Base-by-base conservation (phyloP, 2,797 vertebrate species). In the Gadopsis marmoratus region DNA sequence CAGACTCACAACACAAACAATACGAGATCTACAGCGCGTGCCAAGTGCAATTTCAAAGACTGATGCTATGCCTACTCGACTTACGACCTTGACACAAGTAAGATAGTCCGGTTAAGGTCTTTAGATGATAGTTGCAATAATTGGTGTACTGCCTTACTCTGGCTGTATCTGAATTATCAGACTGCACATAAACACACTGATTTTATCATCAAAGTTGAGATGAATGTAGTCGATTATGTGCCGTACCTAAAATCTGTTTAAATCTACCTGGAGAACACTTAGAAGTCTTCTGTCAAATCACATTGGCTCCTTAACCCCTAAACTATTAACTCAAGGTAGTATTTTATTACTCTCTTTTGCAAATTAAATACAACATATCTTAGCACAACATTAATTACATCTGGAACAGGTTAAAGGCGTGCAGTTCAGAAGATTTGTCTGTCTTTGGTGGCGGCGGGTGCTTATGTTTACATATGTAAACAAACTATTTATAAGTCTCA, bases 401-500 rank as follows among this genome's bases (percentile, higher is more conserved):
- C 41, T 56, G 69, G 4, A 67, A 26, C 47, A 69, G 37, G 54
- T 78, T 76, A 48, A 64, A 66, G 31, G 6, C 5, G 0, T 45
- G 43, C 35, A 41, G 74, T 65, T 71, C 12, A 16, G 17, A 65
- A 26, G 39, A 59, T 58, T 17, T 35, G 23, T 51, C 66, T 77
- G n/a, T 68, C 43, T 61, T 60, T 65, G 12, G 1, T 71, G 66
- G 69, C 43, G 74, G 63, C 8, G 0, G 48, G 29, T 53, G 66
- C 33, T 59, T 21, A 48, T 78, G 65, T 81, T 87, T 85, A 72
- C 76, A 74, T 63, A 58, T 71, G 73, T 83, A 86, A 89, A 79
- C 67, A 79, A 37, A 75, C 72, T 41, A 76, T 78, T 39, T 71
- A 71, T 55, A 79, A 77, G 55, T 61, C 75, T 58, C 51, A 77